phyloP scores from a whole-genome alignment of 1,140 invertebrate species.

The Belonocnema kinseyi region DNA sequence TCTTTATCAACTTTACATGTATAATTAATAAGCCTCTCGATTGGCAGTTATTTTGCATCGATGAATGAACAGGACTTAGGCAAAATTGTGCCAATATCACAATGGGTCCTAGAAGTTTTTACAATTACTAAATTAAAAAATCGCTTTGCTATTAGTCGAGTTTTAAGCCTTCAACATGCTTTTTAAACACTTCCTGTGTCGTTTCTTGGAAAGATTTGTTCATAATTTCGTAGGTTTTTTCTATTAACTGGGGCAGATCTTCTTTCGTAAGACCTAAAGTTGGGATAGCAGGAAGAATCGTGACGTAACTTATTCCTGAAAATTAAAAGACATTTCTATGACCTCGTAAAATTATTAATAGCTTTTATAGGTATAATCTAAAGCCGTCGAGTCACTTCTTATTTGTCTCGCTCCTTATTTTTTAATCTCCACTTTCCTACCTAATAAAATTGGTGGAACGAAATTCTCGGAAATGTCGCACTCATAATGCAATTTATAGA shows the following conservation, averaged over 20 bases:
- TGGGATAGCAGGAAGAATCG: slow-evolving; percentile 83
- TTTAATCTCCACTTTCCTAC: too few species aligned
- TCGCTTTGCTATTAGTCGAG: slow-evolving; percentile 40
- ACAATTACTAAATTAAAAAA: not conserved
- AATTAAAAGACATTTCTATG: slow-evolving; percentile 42
- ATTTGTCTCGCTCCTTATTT: too few species aligned
- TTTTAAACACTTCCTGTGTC: slow-evolving; percentile 73
- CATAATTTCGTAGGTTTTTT: slow-evolving; percentile 80
- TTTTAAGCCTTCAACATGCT: slow-evolving; percentile 57
- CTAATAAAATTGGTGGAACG: too few species aligned
- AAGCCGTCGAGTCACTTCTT: too few species aligned
- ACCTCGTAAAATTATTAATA: too few species aligned
- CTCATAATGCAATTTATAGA: too few species aligned
- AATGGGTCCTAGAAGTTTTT: not conserved
- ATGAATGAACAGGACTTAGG: slow-evolving; percentile 19
- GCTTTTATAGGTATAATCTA: too few species aligned
- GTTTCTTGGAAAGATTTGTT: slow-evolving; percentile 78
- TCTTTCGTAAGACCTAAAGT: slow-evolving; percentile 80
- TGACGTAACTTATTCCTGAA: slow-evolving; percentile 81
- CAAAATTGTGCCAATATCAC: slow-evolving; percentile 26
- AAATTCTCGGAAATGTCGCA: too few species aligned
- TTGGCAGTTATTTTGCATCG: not conserved
- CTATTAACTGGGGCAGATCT: slow-evolving; percentile 81
- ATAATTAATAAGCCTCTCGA: not conserved
- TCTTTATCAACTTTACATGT: too few species aligned